Evolutionary conservation across 2,113 vertebrate species (phyloP).

Genomic region (Cryptotis parvus): DNA sequence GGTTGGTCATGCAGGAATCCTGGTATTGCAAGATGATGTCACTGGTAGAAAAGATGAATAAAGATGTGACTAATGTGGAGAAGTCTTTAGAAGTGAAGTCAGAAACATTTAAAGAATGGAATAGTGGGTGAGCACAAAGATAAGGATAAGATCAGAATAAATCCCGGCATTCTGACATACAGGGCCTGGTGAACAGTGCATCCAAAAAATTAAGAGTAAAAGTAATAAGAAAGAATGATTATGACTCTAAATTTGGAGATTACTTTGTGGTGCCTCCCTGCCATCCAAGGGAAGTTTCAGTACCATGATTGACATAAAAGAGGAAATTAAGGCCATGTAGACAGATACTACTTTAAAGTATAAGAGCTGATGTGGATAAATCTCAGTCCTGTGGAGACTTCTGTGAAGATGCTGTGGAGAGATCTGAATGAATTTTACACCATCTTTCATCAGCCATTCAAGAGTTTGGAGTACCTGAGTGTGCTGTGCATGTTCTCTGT

Average conservation of each 20-base stretch:
- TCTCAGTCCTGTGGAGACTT: not conserved
- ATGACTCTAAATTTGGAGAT: not conserved
- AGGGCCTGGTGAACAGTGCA: not conserved
- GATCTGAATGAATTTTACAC: not conserved
- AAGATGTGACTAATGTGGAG: not conserved
- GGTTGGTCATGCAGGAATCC: too few species aligned
- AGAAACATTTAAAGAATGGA: not conserved
- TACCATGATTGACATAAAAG: accelerated
- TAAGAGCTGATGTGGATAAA: not conserved
- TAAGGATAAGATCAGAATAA: not conserved
- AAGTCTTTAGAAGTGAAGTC: not conserved
- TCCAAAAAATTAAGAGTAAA: not conserved
- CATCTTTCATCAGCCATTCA: not conserved
- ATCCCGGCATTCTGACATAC: not conserved
- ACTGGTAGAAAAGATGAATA: not conserved
- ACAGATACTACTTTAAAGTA: too few species aligned
- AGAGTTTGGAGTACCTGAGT: not conserved
- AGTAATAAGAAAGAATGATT: not conserved
- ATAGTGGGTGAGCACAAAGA: not conserved
- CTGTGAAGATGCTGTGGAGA: not conserved
- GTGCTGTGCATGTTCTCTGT: too few species aligned
- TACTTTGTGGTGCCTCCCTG: not conserved
- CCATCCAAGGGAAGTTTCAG: not conserved
- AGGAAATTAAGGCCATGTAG: not conserved
- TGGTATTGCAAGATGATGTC: not conserved